Evolutionary conservation across 1,140 invertebrate genomes (phyloP), one percentile per base, ranked within the genome.

Genomic region (Achatina immaculata): DNA sequence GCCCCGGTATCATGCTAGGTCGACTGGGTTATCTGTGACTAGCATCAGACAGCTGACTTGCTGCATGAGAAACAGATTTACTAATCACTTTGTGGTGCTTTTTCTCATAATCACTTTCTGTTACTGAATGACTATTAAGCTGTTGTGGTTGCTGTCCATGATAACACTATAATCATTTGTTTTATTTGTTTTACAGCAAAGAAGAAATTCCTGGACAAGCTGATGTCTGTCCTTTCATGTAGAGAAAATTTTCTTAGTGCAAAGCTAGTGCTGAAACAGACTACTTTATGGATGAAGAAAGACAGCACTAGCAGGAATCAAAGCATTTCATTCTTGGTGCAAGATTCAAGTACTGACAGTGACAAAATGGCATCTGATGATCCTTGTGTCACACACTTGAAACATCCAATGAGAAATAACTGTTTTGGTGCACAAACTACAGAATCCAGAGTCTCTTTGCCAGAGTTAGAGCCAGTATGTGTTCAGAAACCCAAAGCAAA

Each of bases 171-270:
- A 11, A 28, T 48, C 4, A 24, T 48, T 16, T 42, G 62, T 3
- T 36, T 16, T 62, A 4, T 6, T 48, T 68, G 21, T 58, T 68
- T 48, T 68, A 2, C 65, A 78, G 58, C 16, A 24, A 78, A 69
- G 31, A 78, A 24, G 40, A 48, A 19, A 31, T 66, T 78, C 36
- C 58, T 66, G 16, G 40, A 78, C 58, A 78, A 78, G 62, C 36
- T 68, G 19, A 78, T 78, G 43, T 9, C 0, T 55, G 42, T 21
- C 2, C 21, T 78, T 6, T 48, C 58, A 68, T 11, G 11, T 16
- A 24, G n/a, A 66, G 75, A 65, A n/a, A 69, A 31, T 34, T 68
- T 45, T 68, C 19, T 36, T 9, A 45, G 2, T 51, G 48, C 58
- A 62, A 58, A 38, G 14, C 14, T 21, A 3, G 58, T 43, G 31